Evolutionary conservation across 2,797 vertebrate species (phyloP).

Genomic region (Oophaga sylvatica): DNA sequence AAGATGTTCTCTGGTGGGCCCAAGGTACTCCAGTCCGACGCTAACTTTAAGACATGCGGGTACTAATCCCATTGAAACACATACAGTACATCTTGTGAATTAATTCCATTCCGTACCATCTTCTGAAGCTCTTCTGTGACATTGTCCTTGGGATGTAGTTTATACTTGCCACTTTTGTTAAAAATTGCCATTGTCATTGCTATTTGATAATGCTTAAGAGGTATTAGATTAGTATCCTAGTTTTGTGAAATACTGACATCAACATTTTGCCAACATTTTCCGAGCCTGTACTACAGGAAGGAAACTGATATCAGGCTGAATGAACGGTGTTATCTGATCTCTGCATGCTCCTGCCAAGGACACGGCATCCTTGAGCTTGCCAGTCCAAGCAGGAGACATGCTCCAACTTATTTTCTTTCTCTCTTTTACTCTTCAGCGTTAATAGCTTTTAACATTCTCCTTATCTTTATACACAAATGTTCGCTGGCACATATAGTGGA

Average conservation of each 20-base stretch:
- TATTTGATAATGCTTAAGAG: slow-evolving; percentile 37
- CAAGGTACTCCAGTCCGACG: too few species aligned
- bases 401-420: slow-evolving; percentile 32
- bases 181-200: slow-evolving; percentile 36
- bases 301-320: slow-evolving; percentile 56
- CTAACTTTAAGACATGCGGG: background rate
- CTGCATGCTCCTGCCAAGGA: slow-evolving; percentile 50
- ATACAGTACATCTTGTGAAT: background rate
- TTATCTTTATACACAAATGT: background rate
- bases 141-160: slow-evolving; percentile 25
- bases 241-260: slow-evolving; percentile 53
- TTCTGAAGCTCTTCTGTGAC: background rate
- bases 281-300: slow-evolving; percentile 56
- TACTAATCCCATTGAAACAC: background rate
- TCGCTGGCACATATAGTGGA: background rate
- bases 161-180: background rate
- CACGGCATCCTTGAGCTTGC: slow-evolving; percentile 51
- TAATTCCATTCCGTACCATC: background rate
- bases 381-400: slow-evolving; percentile 35
- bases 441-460: background rate
- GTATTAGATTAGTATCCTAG: slow-evolving; percentile 41
- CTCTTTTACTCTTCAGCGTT: background rate
- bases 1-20: too few species aligned
- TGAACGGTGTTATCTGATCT: slow-evolving; percentile 59
- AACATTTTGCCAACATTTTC: slow-evolving; percentile 57